Evolutionary conservation across 2,888 invertebrate species (phyloP).

Genomic region (Boloria euphrosyne): DNA sequence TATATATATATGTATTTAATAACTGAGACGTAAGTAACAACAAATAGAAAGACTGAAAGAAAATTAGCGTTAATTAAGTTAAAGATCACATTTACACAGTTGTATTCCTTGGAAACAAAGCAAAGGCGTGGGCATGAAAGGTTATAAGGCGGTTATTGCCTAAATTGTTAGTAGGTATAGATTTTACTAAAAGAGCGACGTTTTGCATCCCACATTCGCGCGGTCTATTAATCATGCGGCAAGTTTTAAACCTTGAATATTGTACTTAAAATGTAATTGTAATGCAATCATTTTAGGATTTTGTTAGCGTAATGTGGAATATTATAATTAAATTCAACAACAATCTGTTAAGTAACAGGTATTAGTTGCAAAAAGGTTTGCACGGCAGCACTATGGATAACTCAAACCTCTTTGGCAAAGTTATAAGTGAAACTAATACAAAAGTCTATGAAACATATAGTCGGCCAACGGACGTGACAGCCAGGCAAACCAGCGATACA

Average conservation of each 20-base stretch:
- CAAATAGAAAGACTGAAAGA: too few species aligned
- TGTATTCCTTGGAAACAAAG: constrained; percentile 1
- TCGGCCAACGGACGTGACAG: too few species aligned
- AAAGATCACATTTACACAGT: constrained; percentile 1
- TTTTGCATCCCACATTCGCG: constrained; percentile 16
- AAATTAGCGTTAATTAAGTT: not conserved
- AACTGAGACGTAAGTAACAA: too few species aligned
- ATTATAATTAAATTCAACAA: too few species aligned
- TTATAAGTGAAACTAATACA: too few species aligned
- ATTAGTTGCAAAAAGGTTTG: too few species aligned
- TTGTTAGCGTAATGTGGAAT: not conserved
- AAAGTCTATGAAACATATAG: too few species aligned
- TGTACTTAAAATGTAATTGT: constrained; percentile 17
- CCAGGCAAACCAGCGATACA: too few species aligned
- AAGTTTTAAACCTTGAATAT: constrained; percentile 16
- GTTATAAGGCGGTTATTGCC: constrained; percentile 9
- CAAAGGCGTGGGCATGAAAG: constrained; percentile 9
- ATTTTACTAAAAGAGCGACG: constrained; percentile 15
- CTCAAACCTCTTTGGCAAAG: too few species aligned
- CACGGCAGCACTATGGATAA: too few species aligned
- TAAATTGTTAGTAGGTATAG: constrained; percentile 9
- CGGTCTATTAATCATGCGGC: constrained; percentile 23
- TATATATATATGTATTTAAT: too few species aligned
- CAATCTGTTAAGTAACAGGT: too few species aligned
- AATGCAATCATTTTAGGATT: constrained; percentile 18